Conservation (phyloP, 1,140 invertebrate species). For the Mycetomoellerius zeteki region DNA sequence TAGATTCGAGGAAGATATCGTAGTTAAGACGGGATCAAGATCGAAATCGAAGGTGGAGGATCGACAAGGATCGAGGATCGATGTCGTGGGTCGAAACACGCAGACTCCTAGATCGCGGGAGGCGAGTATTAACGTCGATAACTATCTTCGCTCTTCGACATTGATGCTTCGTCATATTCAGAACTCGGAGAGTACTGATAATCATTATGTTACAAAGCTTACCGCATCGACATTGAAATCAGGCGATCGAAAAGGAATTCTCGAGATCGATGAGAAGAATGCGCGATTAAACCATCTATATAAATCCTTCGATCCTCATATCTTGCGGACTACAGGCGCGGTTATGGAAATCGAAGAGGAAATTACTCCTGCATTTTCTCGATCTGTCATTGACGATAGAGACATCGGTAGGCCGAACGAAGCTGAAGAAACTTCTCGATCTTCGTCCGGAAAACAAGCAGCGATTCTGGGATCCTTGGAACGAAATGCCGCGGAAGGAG, state of each 20-base stretch:
- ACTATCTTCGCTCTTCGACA: slow-evolving; percentile 24
- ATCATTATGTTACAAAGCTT: not conserved
- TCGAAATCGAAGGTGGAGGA: not conserved
- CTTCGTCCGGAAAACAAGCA: not conserved
- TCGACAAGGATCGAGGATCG: not conserved
- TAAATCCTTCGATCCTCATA: not conserved
- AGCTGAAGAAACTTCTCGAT: not conserved
- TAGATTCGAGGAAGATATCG: not conserved
- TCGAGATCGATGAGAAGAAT: not conserved
- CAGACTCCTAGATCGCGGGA: slow-evolving; percentile 31
- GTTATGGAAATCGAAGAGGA: slow-evolving; percentile 4
- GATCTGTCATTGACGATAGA: not conserved
- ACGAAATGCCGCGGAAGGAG: not conserved
- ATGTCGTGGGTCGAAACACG: not conserved
- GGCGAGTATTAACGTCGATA: slow-evolving; percentile 37
- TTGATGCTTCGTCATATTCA: not conserved
- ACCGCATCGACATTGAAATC: not conserved
- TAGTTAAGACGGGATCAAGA: slow-evolving; percentile 8
- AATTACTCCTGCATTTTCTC: not conserved
- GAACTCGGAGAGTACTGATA: slow-evolving; percentile 5
- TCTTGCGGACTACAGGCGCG: not conserved
- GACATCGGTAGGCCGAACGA: not conserved
- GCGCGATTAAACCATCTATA: not conserved
- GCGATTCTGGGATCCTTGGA: not conserved
- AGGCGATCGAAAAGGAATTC: not conserved